Base-by-base conservation (phyloP, 1,140 invertebrate species). In the Aphelenchoides fujianensis region DNA sequence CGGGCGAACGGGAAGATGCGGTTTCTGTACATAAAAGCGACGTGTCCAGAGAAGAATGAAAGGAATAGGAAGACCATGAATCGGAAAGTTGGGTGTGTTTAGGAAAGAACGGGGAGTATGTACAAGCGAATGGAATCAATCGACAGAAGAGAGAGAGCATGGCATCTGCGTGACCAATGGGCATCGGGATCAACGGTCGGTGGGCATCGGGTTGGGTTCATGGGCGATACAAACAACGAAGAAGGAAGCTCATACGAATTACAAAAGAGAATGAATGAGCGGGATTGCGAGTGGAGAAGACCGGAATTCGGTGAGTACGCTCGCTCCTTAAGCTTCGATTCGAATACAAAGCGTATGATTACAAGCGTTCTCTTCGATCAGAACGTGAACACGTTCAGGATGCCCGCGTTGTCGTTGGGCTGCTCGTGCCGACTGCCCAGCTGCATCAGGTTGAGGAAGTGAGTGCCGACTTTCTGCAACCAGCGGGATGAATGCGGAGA, bases 391-490 rank as follows among this genome's bases (percentile, higher is more conserved):
- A 48, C 41, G 41, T 48, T 23, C 41, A 48, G 23, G 23, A 16
- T 16, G 12, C 12, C 23, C 12, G 41, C 12, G 12, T 23, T 48
- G 23, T 23, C 41, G 23, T 12, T 48, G 41, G 57, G 16, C 30
- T 67, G 64, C n/a, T 67, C 64, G 32, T 23, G 27, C 31, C 36
- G 52, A 12, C 71, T 48, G 7, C 71, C 35, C 23, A 73, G 41
- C 53, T 73, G 71, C 70, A 73, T 74, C 7, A 73, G 35, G 19
- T 73, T 73, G 0, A 30, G 19, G 2, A 73, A 34, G 1, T 27
- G n/a, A 30, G 72, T 72, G 16, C 71, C 71, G 28, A 74, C 69
- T 74, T 74, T 74, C 72, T 74, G 35, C 23, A 74, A 73, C 3
- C 5, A 72, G 16, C 32, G 23, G 1, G 19, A 70, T 73, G 7